Evolutionary conservation across 2,113 vertebrate species (phyloP).

Genomic region (Bambusicola thoracicus): DNA sequence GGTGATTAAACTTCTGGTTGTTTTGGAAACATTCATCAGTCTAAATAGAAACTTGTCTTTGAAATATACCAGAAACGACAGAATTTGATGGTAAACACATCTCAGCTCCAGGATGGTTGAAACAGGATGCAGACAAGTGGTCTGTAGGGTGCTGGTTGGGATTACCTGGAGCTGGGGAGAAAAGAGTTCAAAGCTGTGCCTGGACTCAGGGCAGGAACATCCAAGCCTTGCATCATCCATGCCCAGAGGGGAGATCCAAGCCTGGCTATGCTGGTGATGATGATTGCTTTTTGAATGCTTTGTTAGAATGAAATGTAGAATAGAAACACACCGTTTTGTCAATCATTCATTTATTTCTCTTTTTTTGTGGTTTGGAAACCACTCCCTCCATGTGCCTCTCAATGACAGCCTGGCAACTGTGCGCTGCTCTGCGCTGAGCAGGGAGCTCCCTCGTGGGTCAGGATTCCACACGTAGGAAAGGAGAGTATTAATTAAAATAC

Average conservation of each 20-base stretch:
- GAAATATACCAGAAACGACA: background rate
- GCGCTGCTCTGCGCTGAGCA: accelerated
- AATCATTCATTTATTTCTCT: background rate
- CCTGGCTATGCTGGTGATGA: background rate
- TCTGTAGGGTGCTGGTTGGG: accelerated
- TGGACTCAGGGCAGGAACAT: background rate
- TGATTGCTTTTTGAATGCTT: background rate
- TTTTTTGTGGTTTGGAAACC: background rate
- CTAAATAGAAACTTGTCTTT: background rate
- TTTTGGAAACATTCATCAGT: background rate
- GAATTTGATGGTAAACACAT: background rate
- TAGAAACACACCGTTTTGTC: background rate
- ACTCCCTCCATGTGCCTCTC: background rate
- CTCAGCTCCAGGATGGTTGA: background rate
- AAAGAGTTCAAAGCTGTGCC: background rate
- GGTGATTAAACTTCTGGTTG: background rate
- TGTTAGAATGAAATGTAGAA: background rate
- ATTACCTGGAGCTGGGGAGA: background rate
- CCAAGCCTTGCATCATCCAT: background rate
- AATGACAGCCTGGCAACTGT: background rate
- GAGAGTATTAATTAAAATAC: constrained; percentile 45
- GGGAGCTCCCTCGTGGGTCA: background rate
- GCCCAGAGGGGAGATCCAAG: background rate
- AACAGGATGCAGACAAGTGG: background rate
- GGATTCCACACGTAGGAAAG: background rate